These are phyloP conservation scores for Pollenia griseotomentosa DNA, from an alignment of 2,888 invertebrate genomes.

Conservation along the genomic window DNA sequence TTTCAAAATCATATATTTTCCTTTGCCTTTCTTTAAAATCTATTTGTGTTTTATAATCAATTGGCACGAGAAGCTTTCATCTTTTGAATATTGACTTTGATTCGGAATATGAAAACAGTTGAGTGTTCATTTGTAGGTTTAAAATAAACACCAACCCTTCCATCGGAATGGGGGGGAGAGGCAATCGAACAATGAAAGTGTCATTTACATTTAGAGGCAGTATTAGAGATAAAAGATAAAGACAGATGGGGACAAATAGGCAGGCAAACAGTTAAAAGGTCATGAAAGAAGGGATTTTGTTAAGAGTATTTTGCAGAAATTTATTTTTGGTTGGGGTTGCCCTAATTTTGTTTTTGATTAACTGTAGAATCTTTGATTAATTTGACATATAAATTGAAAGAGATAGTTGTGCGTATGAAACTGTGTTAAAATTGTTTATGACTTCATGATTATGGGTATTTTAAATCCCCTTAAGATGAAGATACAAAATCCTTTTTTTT, in stretches of 20 bases:
- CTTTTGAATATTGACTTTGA: slow-evolving; percentile 34
- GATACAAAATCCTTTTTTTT: not conserved
- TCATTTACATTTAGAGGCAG: not conserved
- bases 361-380: slow-evolving; percentile 3
- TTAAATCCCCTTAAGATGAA: not conserved
- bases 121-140: slow-evolving; percentile 2
- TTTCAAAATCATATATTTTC: not conserved
- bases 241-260: not conserved
- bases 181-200: not conserved
- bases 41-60: not conserved
- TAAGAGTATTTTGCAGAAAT: too few relatives aligned
- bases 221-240: not conserved
- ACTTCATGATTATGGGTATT: not conserved
- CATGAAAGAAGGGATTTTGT: too few relatives aligned
- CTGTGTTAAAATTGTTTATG: not conserved
- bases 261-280: too few relatives aligned
- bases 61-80: not conserved
- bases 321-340: too few relatives aligned
- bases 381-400: not conserved
- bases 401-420: not conserved
- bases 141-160: not conserved
- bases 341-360: not conserved
- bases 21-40: not conserved
- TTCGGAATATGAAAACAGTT: not conserved
- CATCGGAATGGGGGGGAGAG: not conserved